Base-by-base conservation (phyloP, 2,797 vertebrate species). In the Rhyacichthys aspro region DNA sequence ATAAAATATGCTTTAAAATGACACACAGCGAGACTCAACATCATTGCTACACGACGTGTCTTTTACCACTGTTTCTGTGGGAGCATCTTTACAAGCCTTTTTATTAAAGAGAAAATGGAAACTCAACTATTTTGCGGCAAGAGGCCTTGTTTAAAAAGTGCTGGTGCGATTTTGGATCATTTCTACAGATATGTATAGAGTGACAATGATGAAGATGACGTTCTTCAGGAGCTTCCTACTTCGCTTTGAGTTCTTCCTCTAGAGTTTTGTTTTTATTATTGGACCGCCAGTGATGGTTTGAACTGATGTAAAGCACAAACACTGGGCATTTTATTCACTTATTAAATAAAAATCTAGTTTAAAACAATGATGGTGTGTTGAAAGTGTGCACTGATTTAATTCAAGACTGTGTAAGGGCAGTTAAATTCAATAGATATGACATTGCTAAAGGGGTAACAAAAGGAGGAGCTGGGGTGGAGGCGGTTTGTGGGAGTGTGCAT, bases 241-340 rank as follows among this genome's bases (percentile, higher is more conserved):
- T 72, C 64, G 43, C 72, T 79, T 60, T 84, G 57, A 72, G 66
- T 82, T 90, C 82, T 86, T 88, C 79, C 78, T 72, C 76, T 68
- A 82, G 64, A 74, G 66, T 60, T 74, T 62, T 72, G 11, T 53
- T 53, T 53, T 53, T 53, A 53, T 43, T 32, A 76, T 65, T 57
- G 47, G 62, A 79, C 64, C 73, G 81, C 58, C 65, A 46, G 56
- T 63, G 75, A 62, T 32, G 14, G 60, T 75, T 80, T 65, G 67
- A 74, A 83, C 82, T 49, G 45, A 90, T 94, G 93, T 93, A 94
- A 94, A 94, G 93, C 93, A 94, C 93, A 94, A 91, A 90, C 89
- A 91, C 90, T 82, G 87, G 89, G 88, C 86, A 91, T 91, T 92
- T 90, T 83, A 63, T 88, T 92, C 90, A 93, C 92, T 93, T 93